These are phyloP conservation scores for Microctonus hyperodae DNA, from an alignment of 2,888 invertebrate species.

Conservation along the genomic window DNA sequence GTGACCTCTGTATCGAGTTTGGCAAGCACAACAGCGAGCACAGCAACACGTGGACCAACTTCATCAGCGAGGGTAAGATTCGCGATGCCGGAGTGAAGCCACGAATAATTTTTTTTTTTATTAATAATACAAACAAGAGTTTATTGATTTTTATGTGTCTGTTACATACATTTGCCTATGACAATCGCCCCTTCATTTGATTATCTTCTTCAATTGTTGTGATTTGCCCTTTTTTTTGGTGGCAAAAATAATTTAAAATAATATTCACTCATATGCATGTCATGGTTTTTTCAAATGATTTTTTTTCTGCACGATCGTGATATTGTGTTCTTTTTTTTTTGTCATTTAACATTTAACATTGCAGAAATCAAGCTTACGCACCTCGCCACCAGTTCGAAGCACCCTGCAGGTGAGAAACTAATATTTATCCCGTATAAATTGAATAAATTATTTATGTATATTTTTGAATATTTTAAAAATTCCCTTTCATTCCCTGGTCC, in stretches of 20 bases:
- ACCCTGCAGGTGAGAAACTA: slow-evolving; percentile 59
- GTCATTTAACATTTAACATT: slow-evolving; percentile 49
- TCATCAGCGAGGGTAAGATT: slow-evolving; percentile 78
- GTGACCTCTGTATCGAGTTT: slow-evolving; percentile 68
- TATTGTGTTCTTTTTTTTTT: slow-evolving; percentile 21
- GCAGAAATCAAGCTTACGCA: slow-evolving; percentile 56
- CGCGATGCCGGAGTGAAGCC: slow-evolving; percentile 59
- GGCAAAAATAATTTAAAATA: slow-evolving; percentile 5
- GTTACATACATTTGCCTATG: not conserved
- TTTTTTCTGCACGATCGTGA: slow-evolving; percentile 22
- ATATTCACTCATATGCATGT: slow-evolving; percentile 30
- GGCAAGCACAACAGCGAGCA: slow-evolving; percentile 54
- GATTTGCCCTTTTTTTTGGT: slow-evolving; percentile 8
- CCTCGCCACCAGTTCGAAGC: slow-evolving; percentile 54
- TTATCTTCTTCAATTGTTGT: not conserved
- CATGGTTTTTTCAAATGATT: slow-evolving; percentile 15
- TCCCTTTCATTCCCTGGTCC: not conserved
- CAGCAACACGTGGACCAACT: slow-evolving; percentile 68
- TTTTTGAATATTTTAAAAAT: not conserved
- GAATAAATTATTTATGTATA: not conserved
- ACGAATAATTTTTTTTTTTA: not conserved
- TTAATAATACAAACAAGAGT: not conserved
- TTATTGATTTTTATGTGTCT: not conserved
- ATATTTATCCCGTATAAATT: slow-evolving; percentile 23
- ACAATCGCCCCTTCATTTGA: not conserved